Percentiles rank a stretch among this genome's conserved stretches.
Evolutionary conservation across 2,797 vertebrate genomes (phyloP).

Genomic region (Schizothorax lantsangensis): DNA sequence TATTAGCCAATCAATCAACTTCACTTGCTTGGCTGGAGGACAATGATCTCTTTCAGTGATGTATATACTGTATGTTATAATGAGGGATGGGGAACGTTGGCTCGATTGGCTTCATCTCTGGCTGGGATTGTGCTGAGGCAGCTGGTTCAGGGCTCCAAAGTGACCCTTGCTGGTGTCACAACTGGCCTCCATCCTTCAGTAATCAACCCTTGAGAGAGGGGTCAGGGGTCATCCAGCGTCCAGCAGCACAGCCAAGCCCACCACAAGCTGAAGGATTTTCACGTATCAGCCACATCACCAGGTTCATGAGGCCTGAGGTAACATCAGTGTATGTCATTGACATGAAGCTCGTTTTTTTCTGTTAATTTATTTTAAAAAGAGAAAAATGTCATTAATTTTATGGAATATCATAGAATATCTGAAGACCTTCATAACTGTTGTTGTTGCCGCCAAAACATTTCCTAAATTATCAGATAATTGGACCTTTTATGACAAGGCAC

Average conservation of each 20-base stretch:
- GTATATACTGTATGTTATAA: not conserved
- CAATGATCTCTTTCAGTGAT: constrained; percentile 5
- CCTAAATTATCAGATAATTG: not conserved
- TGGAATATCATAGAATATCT: not conserved
- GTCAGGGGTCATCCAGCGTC: constrained; percentile 55
- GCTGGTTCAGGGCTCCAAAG: constrained; percentile 71
- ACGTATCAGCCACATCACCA: not conserved
- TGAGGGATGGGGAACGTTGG: constrained; percentile 27
- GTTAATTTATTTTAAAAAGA: no score
- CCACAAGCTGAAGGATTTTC: constrained; percentile 42
- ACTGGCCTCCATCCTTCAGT: constrained; percentile 69
- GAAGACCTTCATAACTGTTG: not conserved
- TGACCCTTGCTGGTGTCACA: constrained; percentile 76
- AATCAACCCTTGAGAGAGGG: constrained; percentile 64
- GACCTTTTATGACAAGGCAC: not conserved
- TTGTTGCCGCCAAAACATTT: not conserved
- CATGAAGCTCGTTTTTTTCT: not conserved
- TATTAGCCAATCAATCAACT: not conserved
- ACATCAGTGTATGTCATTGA: not conserved
- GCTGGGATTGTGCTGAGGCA: constrained; percentile 76
- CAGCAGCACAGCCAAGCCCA: not conserved
- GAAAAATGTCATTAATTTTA: not conserved
- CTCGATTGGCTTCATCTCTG: constrained; percentile 77
- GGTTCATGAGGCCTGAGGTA: not conserved
- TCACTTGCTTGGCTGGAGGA: not conserved